phyloP scores from a whole-genome alignment of 2,888 invertebrate genomes.

The Oscheius sp. region DNA sequence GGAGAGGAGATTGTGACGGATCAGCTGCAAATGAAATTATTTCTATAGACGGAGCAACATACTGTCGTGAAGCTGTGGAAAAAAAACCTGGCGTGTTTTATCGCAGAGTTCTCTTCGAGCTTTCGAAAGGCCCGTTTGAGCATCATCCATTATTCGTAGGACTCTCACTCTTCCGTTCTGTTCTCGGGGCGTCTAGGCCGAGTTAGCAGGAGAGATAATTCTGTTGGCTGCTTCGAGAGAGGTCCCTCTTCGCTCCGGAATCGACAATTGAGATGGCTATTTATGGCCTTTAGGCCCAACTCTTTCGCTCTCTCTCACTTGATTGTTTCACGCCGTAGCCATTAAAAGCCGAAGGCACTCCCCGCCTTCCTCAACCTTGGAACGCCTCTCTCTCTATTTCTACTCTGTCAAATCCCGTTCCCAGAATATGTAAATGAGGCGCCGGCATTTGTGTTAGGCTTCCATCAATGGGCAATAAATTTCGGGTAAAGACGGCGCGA shows the following conservation, averaged over 20 bases:
- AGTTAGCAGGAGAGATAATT: conserved; percentile 16
- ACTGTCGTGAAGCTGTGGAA: background rate
- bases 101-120: background rate
- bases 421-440: conserved; percentile 23
- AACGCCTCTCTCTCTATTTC: background rate
- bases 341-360: background rate
- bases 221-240: conserved; percentile 1
- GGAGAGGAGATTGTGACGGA: no score
- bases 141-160: background rate
- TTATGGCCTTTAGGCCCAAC: conserved; percentile 21
- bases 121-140: no score
- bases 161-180: background rate
- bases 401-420: conserved; percentile 7
- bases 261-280: conserved; percentile 37
- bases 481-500: conserved; percentile 26
- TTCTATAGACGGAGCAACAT: background rate
- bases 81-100: background rate
- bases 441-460: conserved; percentile 16
- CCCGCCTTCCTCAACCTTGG: background rate
- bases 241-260: conserved; percentile 12
- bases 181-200: conserved; percentile 8
- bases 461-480: conserved; percentile 27
- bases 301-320: conserved; percentile 10
- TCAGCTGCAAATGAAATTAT: no score
- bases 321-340: conserved; percentile 17